Percentiles rank a stretch among this genome's conserved stretches.
Conservation (phyloP, 2,888 invertebrate genomes). For the Hypsopygia costalis region DNA sequence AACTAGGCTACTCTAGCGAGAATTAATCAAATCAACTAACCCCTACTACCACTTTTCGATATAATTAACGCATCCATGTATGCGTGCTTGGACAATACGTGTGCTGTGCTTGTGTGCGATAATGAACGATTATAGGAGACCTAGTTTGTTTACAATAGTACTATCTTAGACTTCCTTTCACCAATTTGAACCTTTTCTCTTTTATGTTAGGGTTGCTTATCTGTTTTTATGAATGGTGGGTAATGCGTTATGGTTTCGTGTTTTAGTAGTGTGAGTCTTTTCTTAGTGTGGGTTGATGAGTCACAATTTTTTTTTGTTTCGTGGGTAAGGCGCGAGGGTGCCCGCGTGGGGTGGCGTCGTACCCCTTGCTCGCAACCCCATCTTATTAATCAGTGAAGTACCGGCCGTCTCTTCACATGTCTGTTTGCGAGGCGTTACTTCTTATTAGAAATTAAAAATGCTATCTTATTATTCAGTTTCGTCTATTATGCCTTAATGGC, state of each 20-base stretch:
- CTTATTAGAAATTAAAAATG: conserved; percentile 58
- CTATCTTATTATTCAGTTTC: conserved; percentile 9
- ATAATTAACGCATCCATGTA: conserved; percentile 76
- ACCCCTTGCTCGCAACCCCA: conserved; percentile 78
- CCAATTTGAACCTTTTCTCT: conserved; percentile 50
- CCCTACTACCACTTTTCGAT: conserved; percentile 79
- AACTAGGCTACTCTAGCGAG: conserved; percentile 72
- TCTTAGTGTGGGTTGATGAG: conserved; percentile 78
- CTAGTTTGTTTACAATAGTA: conserved; percentile 58
- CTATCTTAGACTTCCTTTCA: conserved; percentile 32
- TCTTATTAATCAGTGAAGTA: conserved; percentile 81
- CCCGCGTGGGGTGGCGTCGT: conserved; percentile 62
- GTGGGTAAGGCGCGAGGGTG: conserved; percentile 78
- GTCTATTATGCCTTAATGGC: conserved; percentile 4
- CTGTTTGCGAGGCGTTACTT: conserved; percentile 58
- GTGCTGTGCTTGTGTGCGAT: conserved; percentile 67
- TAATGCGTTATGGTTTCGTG: conserved; percentile 42
- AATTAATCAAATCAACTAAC: conserved; percentile 80
- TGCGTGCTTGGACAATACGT: conserved; percentile 69
- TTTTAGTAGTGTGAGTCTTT: conserved; percentile 47
- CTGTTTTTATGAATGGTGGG: conserved; percentile 38
- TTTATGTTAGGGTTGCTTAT: conserved; percentile 59
- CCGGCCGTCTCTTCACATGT: conserved; percentile 77
- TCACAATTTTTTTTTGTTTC: conserved; percentile 82
- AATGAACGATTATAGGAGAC: conserved; percentile 79